Conservation (phyloP, 2,888 invertebrate species). For the Alviniconcha strummeri region DNA sequence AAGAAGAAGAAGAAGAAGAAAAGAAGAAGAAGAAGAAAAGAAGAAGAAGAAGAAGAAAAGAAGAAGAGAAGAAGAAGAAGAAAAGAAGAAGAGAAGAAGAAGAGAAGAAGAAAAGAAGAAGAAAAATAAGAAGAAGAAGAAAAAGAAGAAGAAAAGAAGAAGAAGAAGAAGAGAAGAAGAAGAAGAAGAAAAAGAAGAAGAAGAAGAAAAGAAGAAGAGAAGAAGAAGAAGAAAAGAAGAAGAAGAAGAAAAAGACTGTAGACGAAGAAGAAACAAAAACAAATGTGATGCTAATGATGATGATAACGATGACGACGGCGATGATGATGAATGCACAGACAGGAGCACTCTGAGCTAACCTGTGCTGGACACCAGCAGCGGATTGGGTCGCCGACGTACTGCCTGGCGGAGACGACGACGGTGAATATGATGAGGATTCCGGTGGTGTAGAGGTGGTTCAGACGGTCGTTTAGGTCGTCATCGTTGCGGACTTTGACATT, state of each 20-base stretch:
- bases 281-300: neutral
- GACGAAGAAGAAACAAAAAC: too few species aligned
- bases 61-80: neutral
- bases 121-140: neutral
- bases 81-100: neutral
- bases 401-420: constrained; percentile 71
- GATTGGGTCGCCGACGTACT: constrained; percentile 71
- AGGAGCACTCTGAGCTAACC: neutral
- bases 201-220: neutral
- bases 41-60: neutral
- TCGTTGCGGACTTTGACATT: constrained; percentile 72
- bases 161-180: too few species aligned
- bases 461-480: constrained; percentile 71
- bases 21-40: neutral
- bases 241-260: neutral
- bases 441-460: constrained; percentile 72
- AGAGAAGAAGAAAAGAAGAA: neutral
- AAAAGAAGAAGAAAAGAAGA: neutral
- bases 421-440: constrained; percentile 72
- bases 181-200: too few species aligned
- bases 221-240: neutral
- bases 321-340: neutral
- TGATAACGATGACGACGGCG: neutral
- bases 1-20: neutral
- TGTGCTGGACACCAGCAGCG: constrained; percentile 37